These are phyloP conservation scores for Mayetiola destructor DNA, from an alignment of 2,888 invertebrate genomes.

Conservation along the genomic window DNA sequence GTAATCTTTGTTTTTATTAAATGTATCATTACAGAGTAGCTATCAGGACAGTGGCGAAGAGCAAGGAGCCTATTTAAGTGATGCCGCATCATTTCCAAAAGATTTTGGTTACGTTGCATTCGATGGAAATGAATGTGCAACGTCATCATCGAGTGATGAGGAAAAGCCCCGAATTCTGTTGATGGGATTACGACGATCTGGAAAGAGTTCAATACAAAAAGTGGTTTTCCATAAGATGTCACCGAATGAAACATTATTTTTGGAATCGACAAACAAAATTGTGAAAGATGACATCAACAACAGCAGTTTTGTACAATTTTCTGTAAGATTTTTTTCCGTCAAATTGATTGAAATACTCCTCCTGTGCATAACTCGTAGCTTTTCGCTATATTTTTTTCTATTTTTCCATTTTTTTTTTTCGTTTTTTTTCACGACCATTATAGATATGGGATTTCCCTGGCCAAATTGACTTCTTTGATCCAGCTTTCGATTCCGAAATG, in stretches of 20 bases:
- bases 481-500: constrained; percentile 87
- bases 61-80: constrained; percentile 32
- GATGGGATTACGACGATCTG: constrained; percentile 92
- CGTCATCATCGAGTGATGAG: constrained; percentile 46
- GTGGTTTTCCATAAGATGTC: constrained; percentile 99
- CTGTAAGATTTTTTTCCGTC: neutral
- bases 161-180: constrained; percentile 85
- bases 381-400: neutral
- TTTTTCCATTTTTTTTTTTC: no score
- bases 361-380: neutral
- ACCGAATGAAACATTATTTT: constrained; percentile 95
- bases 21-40: constrained; percentile 31
- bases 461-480: constrained; percentile 95
- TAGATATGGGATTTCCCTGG: constrained; percentile 29
- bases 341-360: neutral
- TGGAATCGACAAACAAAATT: constrained; percentile 97
- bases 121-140: constrained; percentile 37
- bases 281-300: constrained; percentile 97
- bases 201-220: constrained; percentile 98
- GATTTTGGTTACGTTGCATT: constrained; percentile 85
- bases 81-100: constrained; percentile 64
- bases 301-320: constrained; percentile 91
- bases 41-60: constrained; percentile 47
- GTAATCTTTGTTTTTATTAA: neutral
- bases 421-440: no score